Evolutionary conservation across 2,888 invertebrate genomes (phyloP).

Genomic region (Tolmerus cingulatus): DNA sequence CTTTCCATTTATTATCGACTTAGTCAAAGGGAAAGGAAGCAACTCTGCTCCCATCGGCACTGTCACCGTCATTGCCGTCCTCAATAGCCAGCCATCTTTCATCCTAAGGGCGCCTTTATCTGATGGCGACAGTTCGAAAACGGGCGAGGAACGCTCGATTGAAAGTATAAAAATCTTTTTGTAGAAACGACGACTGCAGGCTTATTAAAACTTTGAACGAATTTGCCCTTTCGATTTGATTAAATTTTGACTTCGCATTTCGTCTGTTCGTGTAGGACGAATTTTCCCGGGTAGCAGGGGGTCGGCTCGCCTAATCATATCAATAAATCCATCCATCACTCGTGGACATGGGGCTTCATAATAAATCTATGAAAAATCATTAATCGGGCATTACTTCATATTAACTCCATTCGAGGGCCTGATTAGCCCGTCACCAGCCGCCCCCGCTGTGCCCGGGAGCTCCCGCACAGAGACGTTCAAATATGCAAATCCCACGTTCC

Average conservation of each 20-base stretch:
- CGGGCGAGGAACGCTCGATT: neutral
- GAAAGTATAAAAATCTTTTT: neutral
- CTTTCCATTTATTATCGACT: constrained; percentile 38
- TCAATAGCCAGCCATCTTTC: neutral
- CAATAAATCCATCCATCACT: neutral
- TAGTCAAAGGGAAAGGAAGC: constrained; percentile 19
- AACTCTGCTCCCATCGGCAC: neutral
- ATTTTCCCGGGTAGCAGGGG: neutral
- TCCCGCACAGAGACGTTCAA: neutral
- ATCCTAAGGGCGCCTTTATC: constrained; percentile 4
- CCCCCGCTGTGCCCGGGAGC: neutral
- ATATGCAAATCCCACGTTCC: constrained; percentile 28
- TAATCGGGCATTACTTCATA: neutral
- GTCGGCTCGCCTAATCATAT: neutral
- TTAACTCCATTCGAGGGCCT: neutral
- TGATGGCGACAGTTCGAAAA: constrained; percentile 8
- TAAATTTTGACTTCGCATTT: constrained; percentile 4
- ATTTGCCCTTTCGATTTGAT: constrained; percentile 12
- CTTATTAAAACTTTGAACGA: constrained; percentile 6
- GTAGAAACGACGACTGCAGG: neutral
- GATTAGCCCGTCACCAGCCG: neutral
- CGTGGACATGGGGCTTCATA: neutral
- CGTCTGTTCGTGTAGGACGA: neutral
- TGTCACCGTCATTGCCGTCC: neutral
- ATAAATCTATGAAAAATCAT: neutral